Evolutionary conservation across 2,888 invertebrate genomes (phyloP).

Genomic region (Trisateles emortualis): DNA sequence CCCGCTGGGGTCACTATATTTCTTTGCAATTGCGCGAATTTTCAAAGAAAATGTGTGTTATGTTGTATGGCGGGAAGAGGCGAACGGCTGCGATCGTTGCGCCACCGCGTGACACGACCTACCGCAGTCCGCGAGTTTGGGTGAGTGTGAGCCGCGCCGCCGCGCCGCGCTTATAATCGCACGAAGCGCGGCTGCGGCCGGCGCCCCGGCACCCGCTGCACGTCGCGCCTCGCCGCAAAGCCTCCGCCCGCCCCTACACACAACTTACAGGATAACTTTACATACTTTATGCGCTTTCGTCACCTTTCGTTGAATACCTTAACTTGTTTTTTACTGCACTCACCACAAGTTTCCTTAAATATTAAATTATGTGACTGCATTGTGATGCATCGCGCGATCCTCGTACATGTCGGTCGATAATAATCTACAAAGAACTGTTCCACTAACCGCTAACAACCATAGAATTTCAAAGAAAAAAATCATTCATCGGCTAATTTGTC

Average conservation of each 20-base stretch:
- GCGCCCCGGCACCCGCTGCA: slow-evolving; percentile 38
- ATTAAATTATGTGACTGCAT: slow-evolving; percentile 33
- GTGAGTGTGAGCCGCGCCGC: slow-evolving; percentile 77
- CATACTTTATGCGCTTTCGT: slow-evolving; percentile 55
- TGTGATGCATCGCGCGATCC: slow-evolving; percentile 27
- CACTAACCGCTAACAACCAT: slow-evolving; percentile 6
- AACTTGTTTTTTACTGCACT: slow-evolving; percentile 37
- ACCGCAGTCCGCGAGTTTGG: slow-evolving; percentile 78
- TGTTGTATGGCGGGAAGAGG: slow-evolving; percentile 65
- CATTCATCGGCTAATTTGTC: not conserved
- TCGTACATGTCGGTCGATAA: slow-evolving; percentile 23
- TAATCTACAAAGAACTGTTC: slow-evolving; percentile 16
- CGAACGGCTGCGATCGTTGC: slow-evolving; percentile 81
- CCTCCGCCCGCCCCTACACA: slow-evolving; percentile 60
- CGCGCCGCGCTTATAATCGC: slow-evolving; percentile 65
- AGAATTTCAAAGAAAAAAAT: not conserved
- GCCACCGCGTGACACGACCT: slow-evolving; percentile 81
- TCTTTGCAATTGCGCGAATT: slow-evolving; percentile 85
- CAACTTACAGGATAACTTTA: slow-evolving; percentile 54
- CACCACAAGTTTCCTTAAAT: slow-evolving; percentile 44
- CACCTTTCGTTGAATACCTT: slow-evolving; percentile 48
- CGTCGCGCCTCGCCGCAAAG: slow-evolving; percentile 49
- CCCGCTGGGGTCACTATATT: slow-evolving; percentile 75
- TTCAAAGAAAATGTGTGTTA: slow-evolving; percentile 83
- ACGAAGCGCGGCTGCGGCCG: slow-evolving; percentile 28